These are phyloP conservation scores for Gandaritis pyraliata DNA, from an alignment of 2,888 invertebrate species.

Conservation along the genomic window DNA sequence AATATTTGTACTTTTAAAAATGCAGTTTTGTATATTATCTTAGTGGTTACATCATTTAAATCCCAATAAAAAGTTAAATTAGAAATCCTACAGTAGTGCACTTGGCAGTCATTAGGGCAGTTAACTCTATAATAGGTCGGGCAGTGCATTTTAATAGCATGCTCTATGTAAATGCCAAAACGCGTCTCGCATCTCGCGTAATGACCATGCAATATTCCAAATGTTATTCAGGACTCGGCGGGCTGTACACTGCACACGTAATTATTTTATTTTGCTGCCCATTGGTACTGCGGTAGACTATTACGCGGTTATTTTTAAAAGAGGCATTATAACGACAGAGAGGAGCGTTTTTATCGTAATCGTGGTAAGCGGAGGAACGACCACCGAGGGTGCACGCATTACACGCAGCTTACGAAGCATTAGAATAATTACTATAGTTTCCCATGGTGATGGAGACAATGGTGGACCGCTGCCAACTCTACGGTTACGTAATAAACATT, in stretches of 20 bases:
- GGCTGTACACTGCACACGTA: slow-evolving; percentile 44
- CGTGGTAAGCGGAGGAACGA: slow-evolving; percentile 61
- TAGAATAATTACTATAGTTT: slow-evolving; percentile 54
- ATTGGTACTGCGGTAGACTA: slow-evolving; percentile 63
- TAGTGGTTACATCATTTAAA: background rate
- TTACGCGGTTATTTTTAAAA: slow-evolving; percentile 66
- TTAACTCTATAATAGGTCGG: slow-evolving; percentile 49
- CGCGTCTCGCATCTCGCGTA: slow-evolving; percentile 47
- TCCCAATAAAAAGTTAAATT: background rate
- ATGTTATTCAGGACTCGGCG: slow-evolving; percentile 55
- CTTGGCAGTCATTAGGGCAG: slow-evolving; percentile 34
- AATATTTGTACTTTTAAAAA: background rate
- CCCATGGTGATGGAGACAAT: slow-evolving; percentile 41
- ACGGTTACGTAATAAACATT: slow-evolving; percentile 32
- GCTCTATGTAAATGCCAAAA: slow-evolving; percentile 58
- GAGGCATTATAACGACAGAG: slow-evolving; percentile 62
- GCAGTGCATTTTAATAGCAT: slow-evolving; percentile 52
- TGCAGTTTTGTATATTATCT: background rate
- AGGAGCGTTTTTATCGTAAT: slow-evolving; percentile 67
- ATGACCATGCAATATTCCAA: slow-evolving; percentile 59
- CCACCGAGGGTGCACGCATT: slow-evolving; percentile 57
- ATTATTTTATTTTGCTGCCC: slow-evolving; percentile 64
- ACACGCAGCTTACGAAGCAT: slow-evolving; percentile 54
- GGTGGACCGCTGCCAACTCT: slow-evolving; percentile 45
- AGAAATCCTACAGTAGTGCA: slow-evolving; percentile 3